Evolutionary conservation across 2,888 invertebrate genomes (phyloP).

Genomic region (Himalopsyche japonica): DNA sequence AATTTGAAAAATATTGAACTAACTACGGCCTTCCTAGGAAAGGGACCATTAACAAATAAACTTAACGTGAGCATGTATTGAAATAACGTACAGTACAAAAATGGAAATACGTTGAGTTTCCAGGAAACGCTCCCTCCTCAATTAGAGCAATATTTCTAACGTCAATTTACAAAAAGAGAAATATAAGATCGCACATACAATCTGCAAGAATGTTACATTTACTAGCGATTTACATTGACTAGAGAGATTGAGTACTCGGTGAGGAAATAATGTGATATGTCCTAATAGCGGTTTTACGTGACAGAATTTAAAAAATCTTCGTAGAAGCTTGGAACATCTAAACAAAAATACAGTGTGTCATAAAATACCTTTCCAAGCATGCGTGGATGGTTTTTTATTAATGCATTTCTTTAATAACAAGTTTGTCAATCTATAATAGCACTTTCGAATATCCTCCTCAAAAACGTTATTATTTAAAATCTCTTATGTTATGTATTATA

Average conservation of each 20-base stretch:
- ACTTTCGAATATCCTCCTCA: no score
- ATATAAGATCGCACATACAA: not conserved
- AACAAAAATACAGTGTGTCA: not conserved
- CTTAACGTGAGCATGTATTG: slow-evolving; percentile 13
- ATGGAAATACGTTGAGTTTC: not conserved
- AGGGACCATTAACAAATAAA: slow-evolving; percentile 22
- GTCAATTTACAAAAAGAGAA: not conserved
- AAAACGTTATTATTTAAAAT: no score
- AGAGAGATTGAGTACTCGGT: not conserved
- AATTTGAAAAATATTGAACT: slow-evolving; percentile 35
- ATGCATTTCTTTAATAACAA: no score
- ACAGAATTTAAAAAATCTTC: not conserved
- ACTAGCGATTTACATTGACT: not conserved
- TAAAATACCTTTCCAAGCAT: not conserved
- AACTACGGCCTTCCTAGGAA: slow-evolving; percentile 6
- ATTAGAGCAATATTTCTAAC: slow-evolving; percentile 10
- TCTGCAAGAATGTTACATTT: not conserved
- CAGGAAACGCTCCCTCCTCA: slow-evolving; percentile 3
- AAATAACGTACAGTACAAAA: slow-evolving; percentile 1
- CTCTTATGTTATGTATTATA: no score
- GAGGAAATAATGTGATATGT: not conserved
- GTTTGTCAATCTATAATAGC: no score
- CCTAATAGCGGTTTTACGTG: not conserved
- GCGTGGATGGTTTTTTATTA: no score
- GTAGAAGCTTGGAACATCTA: not conserved